phyloP scores from a whole-genome alignment of 2,113 vertebrate species.

The Acanthochromis polyacanthus region DNA sequence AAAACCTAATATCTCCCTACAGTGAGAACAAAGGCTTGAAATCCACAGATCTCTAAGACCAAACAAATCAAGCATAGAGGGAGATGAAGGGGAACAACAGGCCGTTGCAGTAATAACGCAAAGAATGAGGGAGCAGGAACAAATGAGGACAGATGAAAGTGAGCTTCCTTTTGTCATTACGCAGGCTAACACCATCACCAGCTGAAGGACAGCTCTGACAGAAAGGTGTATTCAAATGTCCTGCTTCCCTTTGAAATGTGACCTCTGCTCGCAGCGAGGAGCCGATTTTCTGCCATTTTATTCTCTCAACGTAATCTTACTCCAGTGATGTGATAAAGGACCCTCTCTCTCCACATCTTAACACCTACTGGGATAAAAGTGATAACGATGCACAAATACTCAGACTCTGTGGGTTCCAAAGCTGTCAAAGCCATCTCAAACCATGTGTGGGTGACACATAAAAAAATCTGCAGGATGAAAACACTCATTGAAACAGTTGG shows the following conservation, averaged over 20 bases:
- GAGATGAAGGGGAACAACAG: conserved; percentile 66
- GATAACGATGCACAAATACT: conserved; percentile 17
- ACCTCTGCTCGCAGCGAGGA: conserved; percentile 21
- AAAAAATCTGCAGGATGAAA: conserved; percentile 7
- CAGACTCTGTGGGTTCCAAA: conserved; percentile 7
- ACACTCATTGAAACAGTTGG: conserved; percentile 13
- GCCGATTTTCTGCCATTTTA: conserved; percentile 21
- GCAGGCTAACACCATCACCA: conserved; percentile 39
- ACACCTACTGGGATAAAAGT: conserved; percentile 29
- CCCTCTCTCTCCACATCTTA: conserved; percentile 12
- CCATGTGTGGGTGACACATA: conserved; percentile 10
- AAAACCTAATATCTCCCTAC: conserved; percentile 47
- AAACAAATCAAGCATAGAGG: conserved; percentile 51
- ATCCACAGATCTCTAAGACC: conserved; percentile 53
- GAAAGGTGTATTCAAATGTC: conserved; percentile 49
- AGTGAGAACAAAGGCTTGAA: conserved; percentile 43
- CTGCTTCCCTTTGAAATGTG: conserved; percentile 62
- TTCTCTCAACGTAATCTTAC: conserved; percentile 30
- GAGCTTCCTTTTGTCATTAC: conserved; percentile 52
- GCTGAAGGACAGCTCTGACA: conserved; percentile 46
- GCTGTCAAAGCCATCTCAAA: conserved; percentile 24
- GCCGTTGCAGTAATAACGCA: conserved; percentile 44
- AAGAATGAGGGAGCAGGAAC: conserved; percentile 36
- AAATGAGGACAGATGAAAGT: conserved; percentile 73
- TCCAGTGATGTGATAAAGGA: conserved; percentile 14